Conservation (phyloP, 2,113 vertebrate genomes). For the Prionailurus bengalensis region DNA sequence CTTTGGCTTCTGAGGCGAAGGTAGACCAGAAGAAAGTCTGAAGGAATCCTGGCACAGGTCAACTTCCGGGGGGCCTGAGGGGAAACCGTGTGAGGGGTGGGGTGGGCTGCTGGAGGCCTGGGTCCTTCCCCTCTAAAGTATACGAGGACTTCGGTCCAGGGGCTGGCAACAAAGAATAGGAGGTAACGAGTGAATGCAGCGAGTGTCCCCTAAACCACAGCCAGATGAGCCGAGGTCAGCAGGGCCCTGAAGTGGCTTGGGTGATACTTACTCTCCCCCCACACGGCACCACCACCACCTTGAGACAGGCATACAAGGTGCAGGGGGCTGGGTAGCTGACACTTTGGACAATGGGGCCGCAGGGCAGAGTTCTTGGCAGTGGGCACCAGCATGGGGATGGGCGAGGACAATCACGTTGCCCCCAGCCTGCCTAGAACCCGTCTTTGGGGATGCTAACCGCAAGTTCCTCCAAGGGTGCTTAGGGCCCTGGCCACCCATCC, state of each 20-base stretch:
- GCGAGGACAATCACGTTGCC: neutral
- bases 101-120: neutral
- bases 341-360: neutral
- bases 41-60: neutral
- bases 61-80: neutral
- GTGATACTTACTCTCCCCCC: neutral
- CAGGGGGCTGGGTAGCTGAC: neutral
- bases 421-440: neutral
- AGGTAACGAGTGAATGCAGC: neutral
- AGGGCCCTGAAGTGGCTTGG: neutral
- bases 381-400: too few species aligned
- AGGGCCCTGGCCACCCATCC: neutral
- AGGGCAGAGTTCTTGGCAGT: neutral
- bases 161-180: neutral
- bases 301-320: neutral
- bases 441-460: neutral
- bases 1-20: conserved; percentile 28
- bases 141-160: neutral
- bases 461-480: neutral
- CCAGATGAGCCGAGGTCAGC: neutral
- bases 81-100: neutral
- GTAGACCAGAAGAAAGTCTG: neutral
- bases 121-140: neutral
- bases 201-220: neutral
- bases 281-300: fast-evolving